A percentile compares a stretch with the other conserved stretches of the same genome.
Evolutionary conservation across 1,140 invertebrate genomes (phyloP).

Genomic region (Bombus picipes): DNA sequence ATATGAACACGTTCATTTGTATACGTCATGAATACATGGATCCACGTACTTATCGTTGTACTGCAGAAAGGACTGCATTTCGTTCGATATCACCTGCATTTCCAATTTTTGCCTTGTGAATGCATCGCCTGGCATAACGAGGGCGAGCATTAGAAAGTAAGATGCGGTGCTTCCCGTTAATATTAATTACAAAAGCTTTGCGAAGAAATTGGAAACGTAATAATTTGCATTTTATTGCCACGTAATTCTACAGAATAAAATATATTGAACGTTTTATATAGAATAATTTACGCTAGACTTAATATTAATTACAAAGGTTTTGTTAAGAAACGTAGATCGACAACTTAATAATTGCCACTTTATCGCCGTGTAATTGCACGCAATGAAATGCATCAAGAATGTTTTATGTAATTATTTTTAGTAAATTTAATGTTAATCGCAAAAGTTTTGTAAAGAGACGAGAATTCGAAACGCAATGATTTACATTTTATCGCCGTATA

Average conservation of each 20-base stretch:
- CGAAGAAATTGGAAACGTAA: background rate
- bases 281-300: too few relatives aligned
- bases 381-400: too few relatives aligned
- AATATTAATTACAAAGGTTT: too few relatives aligned
- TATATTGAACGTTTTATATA: too few relatives aligned
- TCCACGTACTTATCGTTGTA: constrained; percentile 32
- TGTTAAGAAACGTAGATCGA: too few relatives aligned
- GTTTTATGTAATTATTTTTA: too few relatives aligned
- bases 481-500: background rate
- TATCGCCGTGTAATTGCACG: too few relatives aligned
- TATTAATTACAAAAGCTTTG: background rate
- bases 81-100: constrained; percentile 37
- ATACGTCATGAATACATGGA: constrained; percentile 24
- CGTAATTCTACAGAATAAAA: background rate
- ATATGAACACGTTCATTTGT: background rate
- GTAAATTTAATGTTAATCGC: background rate
- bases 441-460: background rate
- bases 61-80: constrained; percentile 37
- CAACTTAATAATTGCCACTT: too few relatives aligned
- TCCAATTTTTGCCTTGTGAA: background rate
- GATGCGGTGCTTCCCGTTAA: background rate
- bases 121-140: background rate
- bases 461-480: background rate
- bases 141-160: constrained; percentile 15
- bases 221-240: background rate